These are phyloP conservation scores for Microctonus brassicae DNA, from an alignment of 2,888 invertebrate genomes.

Conservation along the genomic window DNA sequence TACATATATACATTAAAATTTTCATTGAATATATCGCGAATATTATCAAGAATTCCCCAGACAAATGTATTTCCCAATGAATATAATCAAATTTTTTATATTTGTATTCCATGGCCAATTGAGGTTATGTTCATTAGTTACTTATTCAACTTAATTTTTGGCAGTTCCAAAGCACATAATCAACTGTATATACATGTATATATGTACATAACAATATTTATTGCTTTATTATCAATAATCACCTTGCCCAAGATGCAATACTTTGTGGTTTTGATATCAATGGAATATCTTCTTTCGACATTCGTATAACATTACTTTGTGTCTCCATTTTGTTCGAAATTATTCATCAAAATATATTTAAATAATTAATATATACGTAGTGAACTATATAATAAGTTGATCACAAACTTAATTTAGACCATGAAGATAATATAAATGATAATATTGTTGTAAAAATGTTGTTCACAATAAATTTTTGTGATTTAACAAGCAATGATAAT, in stretches of 20 bases:
- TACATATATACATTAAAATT: too few species aligned
- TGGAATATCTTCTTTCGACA: slow-evolving; percentile 79
- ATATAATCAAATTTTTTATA: too few species aligned
- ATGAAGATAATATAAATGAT: not conserved
- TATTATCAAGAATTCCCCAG: too few species aligned
- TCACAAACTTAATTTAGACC: not conserved
- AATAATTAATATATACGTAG: not conserved
- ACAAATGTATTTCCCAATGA: too few species aligned
- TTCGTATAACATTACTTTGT: slow-evolving; percentile 71
- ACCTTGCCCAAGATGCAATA: slow-evolving; percentile 76
- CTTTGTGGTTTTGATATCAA: slow-evolving; percentile 76
- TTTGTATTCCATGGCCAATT: too few species aligned
- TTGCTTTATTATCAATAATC: slow-evolving; percentile 43
- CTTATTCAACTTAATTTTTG: too few species aligned
- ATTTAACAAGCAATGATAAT: too few species aligned
- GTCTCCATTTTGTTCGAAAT: slow-evolving; percentile 62
- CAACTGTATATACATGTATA: not conserved
- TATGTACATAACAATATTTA: not conserved
- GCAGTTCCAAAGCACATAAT: too few species aligned
- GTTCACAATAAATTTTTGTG: too few species aligned
- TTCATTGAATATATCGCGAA: too few species aligned
- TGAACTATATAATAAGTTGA: not conserved
- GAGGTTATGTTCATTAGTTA: too few species aligned
- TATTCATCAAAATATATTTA: not conserved
- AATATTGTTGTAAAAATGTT: too few species aligned